Evolutionary conservation across 1,140 invertebrate genomes (phyloP).

Genomic region (Mercenaria mercenaria): DNA sequence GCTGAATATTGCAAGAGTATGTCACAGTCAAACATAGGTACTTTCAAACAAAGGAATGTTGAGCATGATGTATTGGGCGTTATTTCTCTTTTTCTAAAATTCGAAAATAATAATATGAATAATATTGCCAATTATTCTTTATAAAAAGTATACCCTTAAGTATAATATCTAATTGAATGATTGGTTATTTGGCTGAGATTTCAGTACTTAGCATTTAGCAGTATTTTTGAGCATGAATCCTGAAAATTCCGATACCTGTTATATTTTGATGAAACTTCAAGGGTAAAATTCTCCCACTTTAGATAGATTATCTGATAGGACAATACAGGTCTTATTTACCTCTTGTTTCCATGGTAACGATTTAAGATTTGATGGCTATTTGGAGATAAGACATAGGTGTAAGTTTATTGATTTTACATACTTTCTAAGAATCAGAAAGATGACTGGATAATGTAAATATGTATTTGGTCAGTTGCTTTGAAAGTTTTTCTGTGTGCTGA

Average conservation of each 20-base stretch:
- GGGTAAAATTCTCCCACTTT: slow-evolving; percentile 23
- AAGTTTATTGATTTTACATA: slow-evolving; percentile 51
- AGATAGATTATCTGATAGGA: slow-evolving; percentile 58
- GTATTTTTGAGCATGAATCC: no score
- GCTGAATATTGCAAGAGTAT: no score
- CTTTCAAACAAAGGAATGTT: no score
- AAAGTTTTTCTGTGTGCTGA: no score
- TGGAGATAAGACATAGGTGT: slow-evolving; percentile 32
- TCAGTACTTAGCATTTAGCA: no score
- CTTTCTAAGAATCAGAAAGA: neutral
- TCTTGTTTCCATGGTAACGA: slow-evolving; percentile 56
- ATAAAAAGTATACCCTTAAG: no score
- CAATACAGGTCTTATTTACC: slow-evolving; percentile 57
- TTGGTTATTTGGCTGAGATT: no score
- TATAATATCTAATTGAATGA: no score
- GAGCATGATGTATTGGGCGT: no score
- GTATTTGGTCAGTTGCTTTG: neutral
- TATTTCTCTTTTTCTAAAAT: neutral
- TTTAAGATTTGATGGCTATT: slow-evolving; percentile 60
- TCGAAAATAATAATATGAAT: no score
- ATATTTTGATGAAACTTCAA: slow-evolving; percentile 41
- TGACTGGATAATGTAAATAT: neutral
- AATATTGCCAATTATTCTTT: no score
- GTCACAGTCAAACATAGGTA: no score
- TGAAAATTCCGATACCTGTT: slow-evolving; percentile 13